phyloP scores from a whole-genome alignment of 2,797 vertebrate species.

The Coregonus ussuriensis region DNA sequence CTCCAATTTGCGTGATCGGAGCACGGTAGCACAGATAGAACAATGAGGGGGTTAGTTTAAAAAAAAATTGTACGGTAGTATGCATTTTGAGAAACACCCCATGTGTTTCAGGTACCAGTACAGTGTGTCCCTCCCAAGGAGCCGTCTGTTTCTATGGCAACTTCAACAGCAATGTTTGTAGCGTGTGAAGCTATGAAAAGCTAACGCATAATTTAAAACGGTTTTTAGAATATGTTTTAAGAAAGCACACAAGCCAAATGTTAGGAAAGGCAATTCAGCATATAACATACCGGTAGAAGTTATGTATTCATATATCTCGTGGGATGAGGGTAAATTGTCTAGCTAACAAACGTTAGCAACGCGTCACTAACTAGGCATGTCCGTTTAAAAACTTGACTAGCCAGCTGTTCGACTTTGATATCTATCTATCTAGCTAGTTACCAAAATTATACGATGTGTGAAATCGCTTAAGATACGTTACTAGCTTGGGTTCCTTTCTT shows the following conservation, averaged over 20 bases:
- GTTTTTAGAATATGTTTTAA: not conserved
- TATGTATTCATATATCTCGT: not conserved
- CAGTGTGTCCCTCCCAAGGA: slow-evolving; percentile 31
- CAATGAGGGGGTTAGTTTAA: too few species aligned
- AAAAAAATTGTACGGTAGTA: too few species aligned
- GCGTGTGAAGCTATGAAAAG: not conserved
- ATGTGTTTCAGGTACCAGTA: not conserved
- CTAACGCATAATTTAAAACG: not conserved
- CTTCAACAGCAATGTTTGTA: slow-evolving; percentile 20
- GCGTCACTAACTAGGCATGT: not conserved
- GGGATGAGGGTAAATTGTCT: not conserved
- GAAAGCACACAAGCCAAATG: not conserved
- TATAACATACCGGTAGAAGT: not conserved
- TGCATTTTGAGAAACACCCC: too few species aligned
- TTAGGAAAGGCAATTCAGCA: not conserved
- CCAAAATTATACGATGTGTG: not conserved
- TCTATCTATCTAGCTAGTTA: not conserved
- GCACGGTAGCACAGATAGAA: too few species aligned
- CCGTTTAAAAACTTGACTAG: not conserved
- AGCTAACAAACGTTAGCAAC: not conserved
- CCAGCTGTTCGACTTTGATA: not conserved
- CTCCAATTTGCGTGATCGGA: too few species aligned
- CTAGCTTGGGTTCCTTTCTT: not conserved
- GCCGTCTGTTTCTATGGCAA: slow-evolving; percentile 52
- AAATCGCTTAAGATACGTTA: not conserved